Evolutionary conservation across 2,113 vertebrate species (phyloP).

Genomic region (Anas platyrhynchos): DNA sequence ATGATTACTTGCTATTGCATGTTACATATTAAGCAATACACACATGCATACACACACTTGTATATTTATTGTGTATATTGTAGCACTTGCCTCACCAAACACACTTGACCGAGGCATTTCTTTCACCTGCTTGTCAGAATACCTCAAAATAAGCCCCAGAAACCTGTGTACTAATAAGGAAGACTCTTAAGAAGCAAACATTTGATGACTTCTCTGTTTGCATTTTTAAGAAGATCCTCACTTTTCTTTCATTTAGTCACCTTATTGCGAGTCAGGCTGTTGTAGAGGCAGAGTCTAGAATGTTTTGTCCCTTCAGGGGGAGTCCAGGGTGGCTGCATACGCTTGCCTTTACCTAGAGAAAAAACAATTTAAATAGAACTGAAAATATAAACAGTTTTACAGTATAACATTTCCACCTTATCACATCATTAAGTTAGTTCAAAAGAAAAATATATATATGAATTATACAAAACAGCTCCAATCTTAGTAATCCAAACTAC

Average conservation of each 20-base stretch:
- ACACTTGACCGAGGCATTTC: background rate
- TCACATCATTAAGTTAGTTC: background rate
- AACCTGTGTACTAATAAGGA: background rate
- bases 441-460: background rate
- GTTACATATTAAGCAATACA: background rate
- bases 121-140: rapidly evolving
- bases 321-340: constrained; percentile 87
- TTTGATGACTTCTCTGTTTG: background rate
- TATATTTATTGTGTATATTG: background rate
- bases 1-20: background rate
- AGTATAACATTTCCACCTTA: background rate
- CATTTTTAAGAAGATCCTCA: background rate
- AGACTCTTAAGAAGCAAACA: background rate
- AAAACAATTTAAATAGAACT: background rate
- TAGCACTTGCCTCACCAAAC: background rate
- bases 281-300: constrained; percentile 89
- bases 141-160: background rate
- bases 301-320: constrained; percentile 83
- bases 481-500: background rate
- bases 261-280: constrained; percentile 95
- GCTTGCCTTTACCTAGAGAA: constrained; percentile 83
- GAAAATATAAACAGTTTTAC: background rate
- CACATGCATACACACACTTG: background rate
- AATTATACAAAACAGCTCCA: background rate
- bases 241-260: constrained; percentile 65